Conservation (phyloP, 2,888 invertebrate genomes). For the Heliconius erato region DNA sequence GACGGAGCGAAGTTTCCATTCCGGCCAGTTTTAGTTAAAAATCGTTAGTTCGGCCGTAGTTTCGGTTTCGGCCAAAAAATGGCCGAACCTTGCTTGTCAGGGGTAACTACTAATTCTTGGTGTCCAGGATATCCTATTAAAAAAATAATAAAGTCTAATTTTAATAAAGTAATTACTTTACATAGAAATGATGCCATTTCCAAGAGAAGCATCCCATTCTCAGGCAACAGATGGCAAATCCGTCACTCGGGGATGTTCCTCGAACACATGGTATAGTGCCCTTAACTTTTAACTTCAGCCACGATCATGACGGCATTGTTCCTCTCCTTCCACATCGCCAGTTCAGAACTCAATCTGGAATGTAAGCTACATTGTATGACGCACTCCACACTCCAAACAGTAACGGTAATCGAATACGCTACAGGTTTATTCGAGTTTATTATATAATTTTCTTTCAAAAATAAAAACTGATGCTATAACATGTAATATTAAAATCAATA, state of each 20-base stretch:
- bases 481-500: slow-evolving; percentile 1
- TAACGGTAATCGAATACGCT: slow-evolving; percentile 39
- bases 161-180: too few relatives aligned
- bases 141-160: too few relatives aligned
- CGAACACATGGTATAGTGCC: slow-evolving; percentile 54
- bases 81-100: too few relatives aligned
- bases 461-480: neutral
- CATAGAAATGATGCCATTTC: slow-evolving; percentile 20
- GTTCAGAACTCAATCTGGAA: slow-evolving; percentile 43
- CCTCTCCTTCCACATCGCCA: slow-evolving; percentile 44
- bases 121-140: too few relatives aligned
- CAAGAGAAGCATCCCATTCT: slow-evolving; percentile 12
- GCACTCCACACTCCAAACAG: slow-evolving; percentile 35
- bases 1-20: too few relatives aligned
- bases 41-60: too few relatives aligned
- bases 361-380: slow-evolving; percentile 46
- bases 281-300: slow-evolving; percentile 38
- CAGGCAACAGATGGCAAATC: slow-evolving; percentile 49
- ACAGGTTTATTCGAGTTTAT: slow-evolving; percentile 31
- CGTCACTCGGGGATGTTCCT: slow-evolving; percentile 52
- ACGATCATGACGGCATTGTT: slow-evolving; percentile 43
- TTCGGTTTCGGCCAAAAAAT: too few relatives aligned
- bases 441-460: slow-evolving; percentile 17
- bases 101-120: too few relatives aligned
- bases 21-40: too few relatives aligned